Conservation (phyloP, 2,888 invertebrate species). For the Alitta virens region DNA sequence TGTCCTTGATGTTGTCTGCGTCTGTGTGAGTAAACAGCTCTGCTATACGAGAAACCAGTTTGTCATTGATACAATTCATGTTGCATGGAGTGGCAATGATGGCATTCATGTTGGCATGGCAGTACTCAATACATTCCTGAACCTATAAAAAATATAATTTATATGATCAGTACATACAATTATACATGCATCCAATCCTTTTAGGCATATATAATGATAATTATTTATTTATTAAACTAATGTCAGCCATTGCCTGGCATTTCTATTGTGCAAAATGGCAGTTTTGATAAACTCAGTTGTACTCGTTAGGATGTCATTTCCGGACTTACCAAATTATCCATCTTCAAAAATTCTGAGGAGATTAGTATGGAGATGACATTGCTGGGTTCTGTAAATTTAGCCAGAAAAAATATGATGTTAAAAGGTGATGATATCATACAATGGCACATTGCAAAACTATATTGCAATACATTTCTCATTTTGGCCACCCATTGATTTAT, state of each 20-base stretch:
- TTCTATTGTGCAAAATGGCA: no score
- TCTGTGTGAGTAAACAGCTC: conserved; percentile 86
- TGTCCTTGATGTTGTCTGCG: conserved; percentile 79
- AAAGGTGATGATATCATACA: no score
- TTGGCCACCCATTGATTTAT: no score
- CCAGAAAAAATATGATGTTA: no score
- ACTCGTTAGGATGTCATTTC: no score
- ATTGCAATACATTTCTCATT: no score
- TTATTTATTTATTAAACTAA: not conserved
- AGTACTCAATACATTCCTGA: conserved; percentile 80
- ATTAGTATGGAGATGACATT: conserved; percentile 91
- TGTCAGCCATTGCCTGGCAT: no score
- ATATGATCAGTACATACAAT: not conserved
- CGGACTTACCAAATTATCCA: conserved; percentile 75
- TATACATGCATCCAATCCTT: not conserved
- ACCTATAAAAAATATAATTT: conserved; percentile 55
- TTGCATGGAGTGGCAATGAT: conserved; percentile 83
- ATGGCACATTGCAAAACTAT: no score
- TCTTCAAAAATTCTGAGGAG: conserved; percentile 89
- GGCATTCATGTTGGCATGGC: conserved; percentile 82
- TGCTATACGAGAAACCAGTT: conserved; percentile 65
- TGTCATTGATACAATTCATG: conserved; percentile 82
- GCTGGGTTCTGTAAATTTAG: conserved; percentile 69
- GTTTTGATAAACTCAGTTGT: no score
- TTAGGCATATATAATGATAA: not conserved